These are phyloP conservation scores for Coleophora flavipennella DNA, from an alignment of 2,888 invertebrate species.

Conservation along the genomic window DNA sequence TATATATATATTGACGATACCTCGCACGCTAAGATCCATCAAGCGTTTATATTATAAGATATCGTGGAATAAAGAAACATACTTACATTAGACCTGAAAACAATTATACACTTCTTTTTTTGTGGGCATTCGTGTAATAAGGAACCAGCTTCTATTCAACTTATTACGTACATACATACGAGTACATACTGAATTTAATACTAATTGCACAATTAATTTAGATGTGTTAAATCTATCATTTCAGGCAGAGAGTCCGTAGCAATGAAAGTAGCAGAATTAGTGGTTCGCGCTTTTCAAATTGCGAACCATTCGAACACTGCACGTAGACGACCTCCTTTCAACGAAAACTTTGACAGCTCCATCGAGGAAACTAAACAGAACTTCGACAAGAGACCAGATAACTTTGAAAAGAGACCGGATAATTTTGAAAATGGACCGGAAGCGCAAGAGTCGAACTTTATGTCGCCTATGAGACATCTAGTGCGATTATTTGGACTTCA, in stretches of 20 bases:
- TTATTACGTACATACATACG: too few species aligned
- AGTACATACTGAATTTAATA: too few species aligned
- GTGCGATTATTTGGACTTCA: conserved; percentile 83
- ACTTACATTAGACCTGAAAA: too few species aligned
- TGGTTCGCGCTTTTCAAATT: conserved; percentile 54
- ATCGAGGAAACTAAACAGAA: conserved; percentile 22
- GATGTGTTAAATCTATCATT: conserved; percentile 14
- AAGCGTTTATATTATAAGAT: too few species aligned
- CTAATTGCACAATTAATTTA: not conserved
- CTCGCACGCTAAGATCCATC: too few species aligned
- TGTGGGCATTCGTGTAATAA: too few species aligned
- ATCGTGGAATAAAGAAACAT: too few species aligned
- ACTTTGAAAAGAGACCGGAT: conserved; percentile 24
- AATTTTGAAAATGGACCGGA: conserved; percentile 8
- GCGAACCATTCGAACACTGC: conserved; percentile 24
- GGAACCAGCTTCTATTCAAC: too few species aligned
- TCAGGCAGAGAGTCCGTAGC: conserved; percentile 61
- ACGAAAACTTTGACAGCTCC: conserved; percentile 23
- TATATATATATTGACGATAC: too few species aligned
- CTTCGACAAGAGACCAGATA: conserved; percentile 11
- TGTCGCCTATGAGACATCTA: conserved; percentile 57
- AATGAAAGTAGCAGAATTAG: conserved; percentile 59
- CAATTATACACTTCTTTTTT: too few species aligned
- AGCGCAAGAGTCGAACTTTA: conserved; percentile 67
- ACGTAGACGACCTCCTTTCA: conserved; percentile 19